Base-by-base conservation (phyloP, 2,113 vertebrate species). In the Clarias macrocephalus region DNA sequence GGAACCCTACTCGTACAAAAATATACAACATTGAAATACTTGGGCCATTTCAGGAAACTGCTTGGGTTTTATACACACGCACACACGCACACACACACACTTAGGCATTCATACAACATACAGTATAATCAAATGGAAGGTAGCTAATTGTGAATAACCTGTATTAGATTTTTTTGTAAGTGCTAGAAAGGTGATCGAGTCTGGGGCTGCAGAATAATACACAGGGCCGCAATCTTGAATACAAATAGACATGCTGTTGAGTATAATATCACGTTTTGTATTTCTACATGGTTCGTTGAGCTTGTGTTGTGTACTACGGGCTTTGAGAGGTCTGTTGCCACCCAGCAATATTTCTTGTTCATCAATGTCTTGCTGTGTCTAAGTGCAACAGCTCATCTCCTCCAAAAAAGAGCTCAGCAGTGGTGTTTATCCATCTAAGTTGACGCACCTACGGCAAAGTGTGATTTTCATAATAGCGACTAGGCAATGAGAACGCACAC, bases 391-490 rank as follows among this genome's bases (percentile, higher is more conserved):
- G 33, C 56, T 85, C 68, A 73, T 73, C 68, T 72, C 23, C 18
- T 23, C 2, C 5, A 28, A 83, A 72, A 84, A 33, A 33, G 54
- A 84, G 66, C 52, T 84, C 65, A 16, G 54, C 68, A 13, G 83
- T 54, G 33, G 19, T 82, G 42, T 66, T 52, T 66, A 82, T 82
- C 60, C 81, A n/a, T 82, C 62, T 52, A 66, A 12, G 3, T n/a
- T 66, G 60, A 52, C 62, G 12, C 42, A 82, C 62, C 42, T 66
- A 66, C 48, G 3, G 33, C 42, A 83, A 83, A 83, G 82, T 28
- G 33, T 33, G 37, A 83, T 83, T 83, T 83, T 83, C 62, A 68
- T 68, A 83, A 66, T 21, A 56, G 80, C 62, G 25, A 52, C 33
- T n/a, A 52, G 82, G 33, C 48, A 30, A 54, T 68, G 25, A 68